Percentiles rank a stretch among this genome's conserved stretches.
These are phyloP conservation scores for Coptotermes formosanus DNA, from an alignment of 1,140 invertebrate species.

Conservation along the genomic window DNA sequence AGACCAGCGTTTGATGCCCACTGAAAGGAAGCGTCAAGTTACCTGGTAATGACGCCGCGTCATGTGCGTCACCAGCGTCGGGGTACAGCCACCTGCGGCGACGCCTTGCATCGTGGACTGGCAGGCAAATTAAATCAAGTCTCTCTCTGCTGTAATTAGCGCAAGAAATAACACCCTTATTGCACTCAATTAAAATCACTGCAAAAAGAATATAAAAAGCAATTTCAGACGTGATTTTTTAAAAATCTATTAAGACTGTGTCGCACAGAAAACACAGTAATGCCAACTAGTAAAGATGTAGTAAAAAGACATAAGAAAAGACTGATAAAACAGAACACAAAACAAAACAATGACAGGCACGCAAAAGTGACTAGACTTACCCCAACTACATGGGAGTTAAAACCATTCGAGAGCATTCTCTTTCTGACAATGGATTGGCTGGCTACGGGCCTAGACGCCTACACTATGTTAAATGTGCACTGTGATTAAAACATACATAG, in stretches of 20 bases:
- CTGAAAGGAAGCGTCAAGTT: neutral
- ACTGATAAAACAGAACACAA: conserved; percentile 16
- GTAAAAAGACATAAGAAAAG: conserved; percentile 1
- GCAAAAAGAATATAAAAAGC: neutral
- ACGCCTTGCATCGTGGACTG: neutral
- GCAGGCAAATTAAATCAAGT: conserved; percentile 18
- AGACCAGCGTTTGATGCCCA: neutral
- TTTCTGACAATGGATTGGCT: neutral
- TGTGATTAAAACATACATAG: neutral
- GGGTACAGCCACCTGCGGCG: neutral
- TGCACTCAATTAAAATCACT: neutral
- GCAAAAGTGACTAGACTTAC: neutral
- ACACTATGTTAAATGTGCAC: neutral
- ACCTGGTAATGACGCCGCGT: neutral
- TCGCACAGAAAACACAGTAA: neutral
- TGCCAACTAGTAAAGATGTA: neutral
- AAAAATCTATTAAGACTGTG: neutral
- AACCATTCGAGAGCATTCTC: neutral
- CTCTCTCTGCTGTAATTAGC: conserved; percentile 10
- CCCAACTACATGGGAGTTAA: neutral
- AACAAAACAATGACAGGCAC: conserved; percentile 12
- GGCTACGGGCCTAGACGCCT: neutral
- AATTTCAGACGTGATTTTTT: neutral
- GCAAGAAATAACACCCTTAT: conserved; percentile 16
- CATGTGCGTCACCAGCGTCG: neutral